These are phyloP conservation scores for Triplophysa dalaica DNA, from an alignment of 2,113 vertebrate genomes.

Conservation along the genomic window DNA sequence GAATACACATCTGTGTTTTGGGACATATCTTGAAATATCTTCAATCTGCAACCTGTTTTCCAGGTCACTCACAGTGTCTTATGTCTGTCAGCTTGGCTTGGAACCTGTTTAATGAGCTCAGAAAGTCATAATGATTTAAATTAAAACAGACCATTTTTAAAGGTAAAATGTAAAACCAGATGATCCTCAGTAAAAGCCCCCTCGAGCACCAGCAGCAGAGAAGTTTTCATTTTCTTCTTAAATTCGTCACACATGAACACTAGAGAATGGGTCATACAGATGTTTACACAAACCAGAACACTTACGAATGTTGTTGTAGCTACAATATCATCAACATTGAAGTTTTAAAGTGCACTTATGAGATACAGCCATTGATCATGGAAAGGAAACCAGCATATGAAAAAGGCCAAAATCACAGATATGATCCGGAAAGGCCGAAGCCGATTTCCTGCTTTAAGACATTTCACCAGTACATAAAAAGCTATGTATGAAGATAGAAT, in stretches of 20 bases:
- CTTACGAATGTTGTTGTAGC: neutral
- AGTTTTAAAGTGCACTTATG: accelerated
- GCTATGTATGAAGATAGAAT: constrained; percentile 58
- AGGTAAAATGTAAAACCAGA: too few relatives aligned
- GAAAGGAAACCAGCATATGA: constrained; percentile 67
- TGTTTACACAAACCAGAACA: constrained; percentile 63
- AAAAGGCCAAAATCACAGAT: constrained; percentile 64
- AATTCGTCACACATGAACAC: constrained; percentile 68
- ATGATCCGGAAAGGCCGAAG: constrained; percentile 53
- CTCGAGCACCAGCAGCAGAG: constrained; percentile 59
- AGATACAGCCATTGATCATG: constrained; percentile 47
- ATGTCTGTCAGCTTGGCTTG: too few relatives aligned
- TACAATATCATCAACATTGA: neutral
- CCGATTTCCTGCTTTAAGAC: constrained; percentile 38
- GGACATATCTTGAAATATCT: too few relatives aligned
- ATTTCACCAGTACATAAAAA: constrained; percentile 54
- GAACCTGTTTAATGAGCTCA: too few relatives aligned
- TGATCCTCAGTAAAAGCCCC: constrained; percentile 1
- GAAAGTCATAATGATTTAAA: too few relatives aligned
- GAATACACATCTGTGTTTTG: too few relatives aligned
- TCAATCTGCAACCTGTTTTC: too few relatives aligned
- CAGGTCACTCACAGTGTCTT: too few relatives aligned
- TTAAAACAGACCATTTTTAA: too few relatives aligned
- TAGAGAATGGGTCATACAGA: constrained; percentile 71
- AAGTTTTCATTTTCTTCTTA: constrained; percentile 56